Conservation (phyloP, 2,888 invertebrate genomes). For the Drosophila multiciliata region DNA sequence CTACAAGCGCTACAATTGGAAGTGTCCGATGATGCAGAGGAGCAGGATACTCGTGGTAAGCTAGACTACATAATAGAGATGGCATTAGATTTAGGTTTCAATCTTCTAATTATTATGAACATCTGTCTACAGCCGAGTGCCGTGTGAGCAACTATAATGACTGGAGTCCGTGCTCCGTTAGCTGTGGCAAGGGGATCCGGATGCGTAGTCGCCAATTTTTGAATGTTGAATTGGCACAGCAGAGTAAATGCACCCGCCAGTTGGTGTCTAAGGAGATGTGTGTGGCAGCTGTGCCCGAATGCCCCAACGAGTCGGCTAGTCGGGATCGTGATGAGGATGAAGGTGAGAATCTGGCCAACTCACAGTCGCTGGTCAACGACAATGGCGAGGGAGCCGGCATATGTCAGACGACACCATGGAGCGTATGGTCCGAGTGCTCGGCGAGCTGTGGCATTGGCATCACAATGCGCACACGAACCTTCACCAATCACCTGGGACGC, state of each 20-base stretch:
- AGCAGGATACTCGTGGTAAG: slow-evolving; percentile 88
- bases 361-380: slow-evolving; percentile 78
- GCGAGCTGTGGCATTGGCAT: slow-evolving; percentile 93
- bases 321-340: slow-evolving; percentile 83
- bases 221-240: slow-evolving; percentile 89
- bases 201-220: slow-evolving; percentile 91
- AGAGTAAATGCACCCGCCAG: slow-evolving; percentile 90
- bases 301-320: slow-evolving; percentile 87
- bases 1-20: slow-evolving; percentile 87
- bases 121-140: slow-evolving; percentile 90
- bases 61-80: too few relatives aligned
- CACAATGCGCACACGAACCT: slow-evolving; percentile 90
- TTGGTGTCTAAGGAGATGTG: slow-evolving; percentile 96
- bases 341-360: slow-evolving; percentile 83
- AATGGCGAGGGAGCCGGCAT: slow-evolving; percentile 84
- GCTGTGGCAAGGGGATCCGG: slow-evolving; percentile 94
- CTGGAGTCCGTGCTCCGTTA: slow-evolving; percentile 93
- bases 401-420: slow-evolving; percentile 83
- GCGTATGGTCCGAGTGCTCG: slow-evolving; percentile 90
- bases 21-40: slow-evolving; percentile 89
- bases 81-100: background rate
- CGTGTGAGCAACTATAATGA: slow-evolving; percentile 90
- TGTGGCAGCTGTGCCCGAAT: slow-evolving; percentile 90
- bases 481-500: slow-evolving; percentile 90
- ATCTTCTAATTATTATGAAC: background rate